These are phyloP conservation scores for Paramormyrops hopkinsi DNA, from an alignment of 2,797 vertebrate genomes.

Conservation along the genomic window DNA sequence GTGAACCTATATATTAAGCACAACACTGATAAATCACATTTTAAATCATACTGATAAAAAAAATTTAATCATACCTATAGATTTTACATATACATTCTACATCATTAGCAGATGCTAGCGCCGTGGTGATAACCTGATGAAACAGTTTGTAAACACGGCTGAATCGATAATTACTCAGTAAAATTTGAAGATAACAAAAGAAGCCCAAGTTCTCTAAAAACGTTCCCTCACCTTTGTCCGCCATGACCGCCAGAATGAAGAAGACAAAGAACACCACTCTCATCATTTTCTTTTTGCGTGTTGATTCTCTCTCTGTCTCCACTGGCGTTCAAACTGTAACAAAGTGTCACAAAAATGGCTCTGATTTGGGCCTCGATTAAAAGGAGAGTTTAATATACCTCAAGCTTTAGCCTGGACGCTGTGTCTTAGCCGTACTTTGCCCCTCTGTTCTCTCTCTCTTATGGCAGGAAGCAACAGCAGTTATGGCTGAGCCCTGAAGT, in stretches of 20 bases:
- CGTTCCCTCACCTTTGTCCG: conserved; percentile 20
- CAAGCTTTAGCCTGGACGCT: not conserved
- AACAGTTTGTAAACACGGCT: not conserved
- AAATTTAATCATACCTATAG: not conserved
- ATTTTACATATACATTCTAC: not conserved
- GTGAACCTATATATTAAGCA: not conserved
- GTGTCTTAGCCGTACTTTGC: not conserved
- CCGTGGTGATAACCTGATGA: not conserved
- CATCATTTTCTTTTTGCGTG: not conserved
- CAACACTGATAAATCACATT: not conserved
- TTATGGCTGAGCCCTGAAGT: not conserved
- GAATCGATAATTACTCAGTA: not conserved
- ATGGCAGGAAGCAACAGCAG: not conserved
- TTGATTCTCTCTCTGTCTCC: not conserved
- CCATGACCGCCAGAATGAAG: conserved; percentile 13
- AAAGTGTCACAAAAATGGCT: not conserved
- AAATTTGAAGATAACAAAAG: not conserved
- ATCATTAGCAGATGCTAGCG: not conserved
- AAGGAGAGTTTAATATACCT: not conserved
- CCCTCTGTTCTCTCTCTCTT: not conserved
- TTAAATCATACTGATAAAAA: not conserved
- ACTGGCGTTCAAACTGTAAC: not conserved
- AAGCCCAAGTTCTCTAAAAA: not conserved
- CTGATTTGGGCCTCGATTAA: not conserved
- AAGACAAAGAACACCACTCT: conserved; percentile 29